Conservation (phyloP, 2,113 vertebrate species). For the Takifugu flavidus region DNA sequence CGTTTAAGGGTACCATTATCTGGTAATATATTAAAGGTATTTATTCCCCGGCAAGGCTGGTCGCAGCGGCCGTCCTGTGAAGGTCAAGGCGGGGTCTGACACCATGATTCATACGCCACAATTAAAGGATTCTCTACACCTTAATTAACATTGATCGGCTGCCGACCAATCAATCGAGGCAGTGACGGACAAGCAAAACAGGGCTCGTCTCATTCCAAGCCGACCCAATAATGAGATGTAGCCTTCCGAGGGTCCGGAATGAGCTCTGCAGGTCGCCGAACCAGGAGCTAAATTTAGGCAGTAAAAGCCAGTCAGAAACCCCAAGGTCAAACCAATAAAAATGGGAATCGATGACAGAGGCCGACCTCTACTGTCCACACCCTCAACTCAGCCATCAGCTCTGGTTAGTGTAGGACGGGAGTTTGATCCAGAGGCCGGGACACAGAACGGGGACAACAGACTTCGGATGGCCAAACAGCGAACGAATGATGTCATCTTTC, state of each 20-base stretch:
- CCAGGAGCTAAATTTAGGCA: not conserved
- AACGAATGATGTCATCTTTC: not conserved
- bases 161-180: constrained; percentile 70
- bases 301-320: no score
- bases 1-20: constrained; percentile 38
- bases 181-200: constrained; percentile 57
- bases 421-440: no score
- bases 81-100: constrained; percentile 69
- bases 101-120: constrained; percentile 72
- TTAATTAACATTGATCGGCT: constrained; percentile 81
- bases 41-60: constrained; percentile 42
- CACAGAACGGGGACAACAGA: no score
- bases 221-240: constrained; percentile 67
- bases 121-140: constrained; percentile 75
- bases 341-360: constrained; percentile 9
- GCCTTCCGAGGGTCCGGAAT: constrained; percentile 43
- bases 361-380: constrained; percentile 13
- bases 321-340: no score
- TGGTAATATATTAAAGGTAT: constrained; percentile 51
- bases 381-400: not conserved
- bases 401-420: not conserved
- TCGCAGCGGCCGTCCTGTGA: constrained; percentile 46
- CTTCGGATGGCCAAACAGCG: no score
- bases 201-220: constrained; percentile 57
- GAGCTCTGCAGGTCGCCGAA: constrained; percentile 65